A percentile compares a stretch with the other conserved stretches of the same genome.
Conservation (phyloP, 2,113 vertebrate genomes). For the Nyctibius bracteatus region DNA sequence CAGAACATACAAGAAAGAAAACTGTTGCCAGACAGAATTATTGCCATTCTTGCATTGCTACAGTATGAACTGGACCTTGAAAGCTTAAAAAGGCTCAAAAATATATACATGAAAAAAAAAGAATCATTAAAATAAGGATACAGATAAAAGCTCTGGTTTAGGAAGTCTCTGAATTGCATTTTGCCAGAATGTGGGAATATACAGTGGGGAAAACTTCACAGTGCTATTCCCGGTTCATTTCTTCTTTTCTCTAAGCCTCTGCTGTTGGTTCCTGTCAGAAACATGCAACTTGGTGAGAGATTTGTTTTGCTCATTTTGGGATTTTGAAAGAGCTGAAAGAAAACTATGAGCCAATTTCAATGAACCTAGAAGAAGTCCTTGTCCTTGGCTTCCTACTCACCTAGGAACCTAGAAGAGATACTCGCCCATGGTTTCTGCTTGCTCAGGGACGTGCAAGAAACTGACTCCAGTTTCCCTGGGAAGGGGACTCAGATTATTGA, state of each 20-base stretch:
- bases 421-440: not conserved
- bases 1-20: not conserved
- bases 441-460: not conserved
- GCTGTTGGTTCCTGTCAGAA: not conserved
- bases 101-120: rapidly evolving
- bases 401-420: not conserved
- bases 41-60: not conserved
- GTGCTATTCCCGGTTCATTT: not conserved
- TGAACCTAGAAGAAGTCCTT: not conserved
- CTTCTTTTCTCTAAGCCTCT: not conserved
- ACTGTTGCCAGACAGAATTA: not conserved
- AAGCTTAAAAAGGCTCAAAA: not conserved
- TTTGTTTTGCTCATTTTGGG: not conserved
- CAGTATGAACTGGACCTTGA: not conserved
- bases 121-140: not conserved
- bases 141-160: not conserved
- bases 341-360: not conserved
- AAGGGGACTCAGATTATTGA: not conserved
- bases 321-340: not conserved
- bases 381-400: not conserved
- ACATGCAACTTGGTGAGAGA: not conserved
- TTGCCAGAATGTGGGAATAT: not conserved
- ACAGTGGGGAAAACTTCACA: not conserved
- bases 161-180: not conserved
- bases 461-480: not conserved